These are phyloP conservation scores for Pomacea maculata DNA, from an alignment of 1,140 invertebrate species.

Conservation along the genomic window DNA sequence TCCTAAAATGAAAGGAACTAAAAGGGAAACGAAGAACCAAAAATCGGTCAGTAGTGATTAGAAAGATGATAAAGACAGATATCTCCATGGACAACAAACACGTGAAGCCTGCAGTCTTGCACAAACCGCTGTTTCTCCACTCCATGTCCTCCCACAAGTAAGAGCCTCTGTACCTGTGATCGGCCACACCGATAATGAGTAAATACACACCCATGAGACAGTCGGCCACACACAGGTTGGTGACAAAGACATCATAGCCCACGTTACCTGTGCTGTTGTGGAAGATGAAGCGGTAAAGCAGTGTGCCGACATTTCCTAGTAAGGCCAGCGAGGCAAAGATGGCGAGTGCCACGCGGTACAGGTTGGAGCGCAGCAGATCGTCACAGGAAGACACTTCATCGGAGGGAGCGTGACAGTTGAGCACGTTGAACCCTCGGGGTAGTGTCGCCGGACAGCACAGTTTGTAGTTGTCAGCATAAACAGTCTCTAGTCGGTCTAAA, in stretches of 20 bases:
- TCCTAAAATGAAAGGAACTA: conserved; percentile 11
- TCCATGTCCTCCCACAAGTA: conserved; percentile 36
- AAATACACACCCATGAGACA: conserved; percentile 54
- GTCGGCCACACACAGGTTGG: conserved; percentile 46
- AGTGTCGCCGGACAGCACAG: conserved; percentile 6
- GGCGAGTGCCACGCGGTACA: conserved; percentile 27
- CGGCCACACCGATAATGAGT: conserved; percentile 43
- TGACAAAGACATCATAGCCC: conserved; percentile 29
- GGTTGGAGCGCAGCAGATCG: background rate
- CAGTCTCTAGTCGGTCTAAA: background rate
- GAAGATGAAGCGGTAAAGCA: conserved; percentile 24
- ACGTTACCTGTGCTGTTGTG: background rate
- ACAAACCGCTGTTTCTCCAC: conserved; percentile 36
- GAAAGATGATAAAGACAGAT: conserved; percentile 36
- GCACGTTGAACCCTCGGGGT: background rate
- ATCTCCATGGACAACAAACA: conserved; percentile 43
- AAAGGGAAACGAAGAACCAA: conserved; percentile 44
- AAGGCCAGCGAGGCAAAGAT: conserved; percentile 31
- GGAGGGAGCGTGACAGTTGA: background rate
- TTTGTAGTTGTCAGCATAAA: conserved; percentile 18
- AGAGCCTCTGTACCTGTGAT: conserved; percentile 34
- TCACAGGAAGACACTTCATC: conserved; percentile 14
- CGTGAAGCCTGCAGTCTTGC: conserved; percentile 46
- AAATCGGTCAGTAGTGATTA: conserved; percentile 46
- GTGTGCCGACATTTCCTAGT: conserved; percentile 34